Percentiles rank a stretch among this genome's conserved stretches.
Evolutionary conservation across 2,888 invertebrate species (phyloP).

Genomic region (Abrostola tripartita): DNA sequence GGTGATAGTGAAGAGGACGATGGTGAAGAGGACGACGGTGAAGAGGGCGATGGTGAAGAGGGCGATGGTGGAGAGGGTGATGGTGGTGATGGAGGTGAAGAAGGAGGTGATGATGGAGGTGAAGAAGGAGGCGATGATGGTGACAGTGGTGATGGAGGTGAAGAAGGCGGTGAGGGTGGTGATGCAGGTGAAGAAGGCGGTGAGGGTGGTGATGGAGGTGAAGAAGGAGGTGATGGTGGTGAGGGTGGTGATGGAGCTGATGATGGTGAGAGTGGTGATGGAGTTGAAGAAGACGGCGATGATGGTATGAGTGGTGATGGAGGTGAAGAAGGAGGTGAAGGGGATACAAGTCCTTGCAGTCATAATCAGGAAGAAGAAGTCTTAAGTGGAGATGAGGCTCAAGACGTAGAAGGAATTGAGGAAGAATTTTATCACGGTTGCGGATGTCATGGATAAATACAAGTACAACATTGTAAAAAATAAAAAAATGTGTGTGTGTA

Average conservation of each 20-base stretch:
- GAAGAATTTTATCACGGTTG: too few species aligned
- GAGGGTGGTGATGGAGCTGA: not conserved
- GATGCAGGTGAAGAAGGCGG: not conserved
- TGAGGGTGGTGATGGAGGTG: not conserved
- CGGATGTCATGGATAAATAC: too few species aligned
- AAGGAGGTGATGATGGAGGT: not conserved
- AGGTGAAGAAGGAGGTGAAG: not conserved
- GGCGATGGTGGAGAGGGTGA: not conserved
- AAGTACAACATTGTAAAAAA: too few species aligned
- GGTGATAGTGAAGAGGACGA: not conserved
- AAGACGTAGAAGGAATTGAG: too few species aligned
- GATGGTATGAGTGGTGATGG: not conserved
- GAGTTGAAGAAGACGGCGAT: not conserved
- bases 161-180: fast-evolving
- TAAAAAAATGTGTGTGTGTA: too few species aligned
- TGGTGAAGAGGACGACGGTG: not conserved
- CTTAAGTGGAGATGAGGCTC: too few species aligned
- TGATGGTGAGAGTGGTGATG: not conserved
- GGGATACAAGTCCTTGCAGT: too few species aligned
- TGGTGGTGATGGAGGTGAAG: not conserved
- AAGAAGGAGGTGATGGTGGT: not conserved
- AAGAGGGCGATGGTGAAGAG: not conserved
- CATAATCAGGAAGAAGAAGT: too few species aligned
- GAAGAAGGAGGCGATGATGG: slow-evolving; percentile 3
- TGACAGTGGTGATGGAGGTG: not conserved